A percentile compares a stretch with the other conserved stretches of the same genome.
Conservation (phyloP, 2,888 invertebrate genomes). For the Adelphocoris suturalis region DNA sequence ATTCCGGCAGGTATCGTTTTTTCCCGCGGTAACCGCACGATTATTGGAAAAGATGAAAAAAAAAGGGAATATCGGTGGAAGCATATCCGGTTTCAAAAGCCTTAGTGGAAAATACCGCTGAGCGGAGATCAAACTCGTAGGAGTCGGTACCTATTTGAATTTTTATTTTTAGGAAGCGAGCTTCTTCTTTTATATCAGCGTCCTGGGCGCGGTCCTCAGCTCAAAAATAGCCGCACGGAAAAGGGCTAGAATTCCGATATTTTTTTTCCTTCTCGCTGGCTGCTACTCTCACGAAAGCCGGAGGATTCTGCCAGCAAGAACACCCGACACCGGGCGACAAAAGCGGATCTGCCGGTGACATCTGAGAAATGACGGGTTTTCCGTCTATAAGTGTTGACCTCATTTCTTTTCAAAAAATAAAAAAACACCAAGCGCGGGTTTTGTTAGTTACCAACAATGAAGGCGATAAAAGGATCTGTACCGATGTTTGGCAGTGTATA, state of each 20-base stretch:
- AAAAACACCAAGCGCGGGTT: neutral
- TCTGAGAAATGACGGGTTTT: slow-evolving; percentile 36
- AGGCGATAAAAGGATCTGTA: neutral
- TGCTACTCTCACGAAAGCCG: neutral
- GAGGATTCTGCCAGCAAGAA: slow-evolving; percentile 36
- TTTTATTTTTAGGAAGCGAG: slow-evolving; percentile 25
- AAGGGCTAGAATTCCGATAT: slow-evolving; percentile 29
- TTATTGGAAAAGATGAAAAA: neutral
- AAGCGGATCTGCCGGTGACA: slow-evolving; percentile 31
- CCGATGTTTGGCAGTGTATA: neutral
- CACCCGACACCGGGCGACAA: slow-evolving; percentile 32
- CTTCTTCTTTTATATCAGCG: slow-evolving; percentile 27
- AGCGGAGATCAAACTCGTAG: neutral
- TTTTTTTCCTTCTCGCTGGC: neutral
- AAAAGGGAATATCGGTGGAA: neutral
- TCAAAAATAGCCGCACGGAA: slow-evolving; percentile 18
- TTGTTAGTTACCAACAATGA: neutral
- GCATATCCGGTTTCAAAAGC: slow-evolving; percentile 15
- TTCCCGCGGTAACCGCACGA: neutral
- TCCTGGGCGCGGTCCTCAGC: slow-evolving; percentile 13
- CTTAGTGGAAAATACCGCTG: neutral
- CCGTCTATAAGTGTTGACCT: slow-evolving; percentile 39
- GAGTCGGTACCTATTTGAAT: neutral
- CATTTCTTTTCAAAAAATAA: neutral
- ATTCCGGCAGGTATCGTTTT: neutral